phyloP scores from a whole-genome alignment of 2,797 vertebrate species.

The Allenopithecus nigroviridis region DNA sequence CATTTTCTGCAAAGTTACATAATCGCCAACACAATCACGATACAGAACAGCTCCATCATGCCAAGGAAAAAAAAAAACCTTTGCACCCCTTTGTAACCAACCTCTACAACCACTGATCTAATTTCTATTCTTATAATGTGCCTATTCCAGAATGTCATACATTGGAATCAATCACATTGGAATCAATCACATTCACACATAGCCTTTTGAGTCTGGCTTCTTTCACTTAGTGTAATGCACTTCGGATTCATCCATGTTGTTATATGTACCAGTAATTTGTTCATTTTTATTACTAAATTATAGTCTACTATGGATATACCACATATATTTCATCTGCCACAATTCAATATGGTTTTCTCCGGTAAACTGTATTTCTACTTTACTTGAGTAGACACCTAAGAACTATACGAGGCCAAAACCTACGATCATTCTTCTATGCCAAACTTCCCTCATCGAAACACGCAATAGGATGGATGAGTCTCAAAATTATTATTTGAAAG shows the following conservation, averaged over 20 bases:
- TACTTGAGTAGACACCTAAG: background rate
- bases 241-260: background rate
- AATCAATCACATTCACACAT: background rate
- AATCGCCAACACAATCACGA: background rate
- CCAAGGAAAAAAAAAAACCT: background rate
- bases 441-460: background rate
- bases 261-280: background rate
- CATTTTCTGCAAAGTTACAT: background rate
- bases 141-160: background rate
- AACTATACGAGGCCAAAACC: background rate
- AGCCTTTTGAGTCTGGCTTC: background rate
- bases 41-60: background rate
- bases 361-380: constrained; percentile 16
- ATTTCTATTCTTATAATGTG: background rate
- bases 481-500: background rate
- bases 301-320: background rate
- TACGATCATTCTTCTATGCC: background rate
- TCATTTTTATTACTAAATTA: background rate
- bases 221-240: background rate
- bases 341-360: background rate
- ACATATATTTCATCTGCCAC: background rate
- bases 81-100: background rate
- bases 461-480: background rate
- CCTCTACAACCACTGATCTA: background rate
- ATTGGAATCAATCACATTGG: background rate